Percentiles rank a stretch among this genome's conserved stretches.
Conservation (phyloP, 2,113 vertebrate genomes). For the Oryzias javanicus region DNA sequence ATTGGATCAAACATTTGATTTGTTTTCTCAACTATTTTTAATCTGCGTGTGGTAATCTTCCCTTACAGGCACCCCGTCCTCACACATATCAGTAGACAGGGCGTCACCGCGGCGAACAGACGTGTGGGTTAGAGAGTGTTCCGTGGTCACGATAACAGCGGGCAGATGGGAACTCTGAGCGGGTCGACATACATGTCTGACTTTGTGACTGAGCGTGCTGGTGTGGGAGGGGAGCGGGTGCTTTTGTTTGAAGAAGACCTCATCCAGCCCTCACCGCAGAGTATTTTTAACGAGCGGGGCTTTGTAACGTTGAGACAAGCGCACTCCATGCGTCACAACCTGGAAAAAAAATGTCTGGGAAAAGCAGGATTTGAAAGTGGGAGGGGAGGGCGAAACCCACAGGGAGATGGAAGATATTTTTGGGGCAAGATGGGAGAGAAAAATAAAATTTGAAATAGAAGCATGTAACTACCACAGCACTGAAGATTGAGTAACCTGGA, state of each 20-base stretch:
- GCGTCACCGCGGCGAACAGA: constrained; percentile 12
- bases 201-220: constrained; percentile 6
- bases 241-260: constrained; percentile 34
- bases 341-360: constrained; percentile 75
- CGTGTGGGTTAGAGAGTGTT: constrained; percentile 30
- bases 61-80: constrained; percentile 1
- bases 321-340: constrained; percentile 65
- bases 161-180: constrained; percentile 20
- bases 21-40: too few relatives aligned
- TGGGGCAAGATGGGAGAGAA: constrained; percentile 34
- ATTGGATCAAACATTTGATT: too few relatives aligned
- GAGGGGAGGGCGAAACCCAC: constrained; percentile 7
- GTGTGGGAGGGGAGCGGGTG: background rate
- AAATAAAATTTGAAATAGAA: too few relatives aligned
- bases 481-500: too few relatives aligned
- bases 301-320: constrained; percentile 39
- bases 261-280: constrained; percentile 37
- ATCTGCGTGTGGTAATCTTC: too few relatives aligned
- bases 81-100: constrained; percentile 17
- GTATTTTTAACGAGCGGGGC: constrained; percentile 64
- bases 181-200: constrained; percentile 18
- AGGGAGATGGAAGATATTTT: constrained; percentile 40
- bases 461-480: too few relatives aligned
- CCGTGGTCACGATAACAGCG: constrained; percentile 22
- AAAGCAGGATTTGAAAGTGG: constrained; percentile 52